Base-by-base conservation (phyloP, 2,797 vertebrate species). In the Enteromius mattozi region DNA sequence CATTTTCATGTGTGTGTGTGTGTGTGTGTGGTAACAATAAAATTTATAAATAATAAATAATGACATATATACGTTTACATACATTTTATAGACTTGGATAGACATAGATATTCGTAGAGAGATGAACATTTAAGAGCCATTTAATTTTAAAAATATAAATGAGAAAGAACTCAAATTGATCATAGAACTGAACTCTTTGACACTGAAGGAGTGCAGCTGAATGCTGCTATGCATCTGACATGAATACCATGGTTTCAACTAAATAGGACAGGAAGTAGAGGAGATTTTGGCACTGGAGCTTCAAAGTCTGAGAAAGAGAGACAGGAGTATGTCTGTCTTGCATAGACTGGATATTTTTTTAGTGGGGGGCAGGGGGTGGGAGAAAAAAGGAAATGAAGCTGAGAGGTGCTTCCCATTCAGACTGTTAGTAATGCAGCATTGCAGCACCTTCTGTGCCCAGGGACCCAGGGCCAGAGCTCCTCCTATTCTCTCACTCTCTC, bases 391-490 rank as follows among this genome's bases (percentile, higher is more conserved):
- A 71, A 61, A 61, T 30, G n/a, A 56, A 78, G 76, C 40, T 59
- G 56, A 79, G 76, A 84, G 82, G 74, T 84, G 76, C 83, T 83
- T 82, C 69, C 68, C 51, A 78, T 54, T 82, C 45, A 74, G 85
- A 86, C 85, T 82, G 86, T 87, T 87, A 88, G 66, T 66, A 56
- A 89, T 72, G 84, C 87, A 89, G 80, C 49, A 85, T 87, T 91
- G 92, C 91, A 95, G 96, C 96, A 95, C 96, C 96, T 95, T 94
- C 95, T 95, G 96, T 95, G 94, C 96, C 96, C 95, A 96, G 96
- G 95, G 95, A 96, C 94, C 97, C 96, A 94, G 95, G 93, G 94
- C 93, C 95, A 95, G 83, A 89, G 92, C 95, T 96, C 95, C 96
- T 95, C 95, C 51, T 54, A 47, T 59, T 87, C 47, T 80, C 63